Evolutionary conservation across 2,797 vertebrate species (phyloP), one percentile per base, ranked within the genome.

Genomic region (Eptatretus atami): DNA sequence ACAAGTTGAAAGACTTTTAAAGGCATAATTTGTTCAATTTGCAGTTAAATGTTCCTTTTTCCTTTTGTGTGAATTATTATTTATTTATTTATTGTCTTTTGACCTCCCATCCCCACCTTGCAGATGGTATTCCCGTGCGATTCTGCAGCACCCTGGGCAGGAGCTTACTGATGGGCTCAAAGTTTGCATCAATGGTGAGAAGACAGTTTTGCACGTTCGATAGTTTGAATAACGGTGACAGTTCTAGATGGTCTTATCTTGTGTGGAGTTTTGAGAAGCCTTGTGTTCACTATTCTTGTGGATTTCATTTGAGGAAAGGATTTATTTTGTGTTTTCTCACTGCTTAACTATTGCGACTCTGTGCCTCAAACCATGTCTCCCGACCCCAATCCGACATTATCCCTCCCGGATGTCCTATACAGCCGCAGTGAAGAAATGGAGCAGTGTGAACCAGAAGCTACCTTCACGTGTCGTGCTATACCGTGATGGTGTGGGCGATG

Each of bases 41-140:
- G 6, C 31, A 8, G 31, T 44, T 44, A 44, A 44, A 19, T 19
- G 19, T 19, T 19, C 19, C 19, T 19, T 19, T 19, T 19, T 19
- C 19, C 19, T 19, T 19, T 19, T 19, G 19, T 19, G 19, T 19
- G 19, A 19, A 19, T 19, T 19, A 19, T 19, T 19, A 19, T 19
- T 19, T 19, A 19, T 19, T 19, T 19, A 19, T 19, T 19, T 19
- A 19, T 19, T 19, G 19, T 19, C 19, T 19, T 19, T 19, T 19
- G 19, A 19, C 19, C 19, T 19, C 64, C 13, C 54, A 68, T 64
- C 63, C 64, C n/a, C 67, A 67, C 52, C 3, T 12, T 24, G 65
- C 66, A 98, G 92, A 66, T 98, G 92, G 92, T 96, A 78, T 71
- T 98, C 92, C 0, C 84, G 80, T 68, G 92, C 84, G 53, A 78